Percentiles rank a stretch among this genome's conserved stretches.
Conservation (phyloP, 2,888 invertebrate genomes). For the Entomobrya proxima region DNA sequence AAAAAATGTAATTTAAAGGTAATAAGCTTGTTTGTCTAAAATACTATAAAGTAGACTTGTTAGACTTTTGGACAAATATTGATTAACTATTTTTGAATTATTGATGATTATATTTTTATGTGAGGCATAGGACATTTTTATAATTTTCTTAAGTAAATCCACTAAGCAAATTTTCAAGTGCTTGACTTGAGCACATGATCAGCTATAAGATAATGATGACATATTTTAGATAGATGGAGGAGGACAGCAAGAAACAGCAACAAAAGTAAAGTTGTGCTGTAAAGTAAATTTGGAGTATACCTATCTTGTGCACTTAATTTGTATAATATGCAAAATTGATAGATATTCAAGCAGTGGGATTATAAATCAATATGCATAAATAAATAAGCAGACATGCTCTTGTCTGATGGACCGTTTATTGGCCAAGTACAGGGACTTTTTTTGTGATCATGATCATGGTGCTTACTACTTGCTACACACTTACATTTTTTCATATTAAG, state of each 20-base stretch:
- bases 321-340: neutral
- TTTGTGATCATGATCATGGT: too few relatives aligned
- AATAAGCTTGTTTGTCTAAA: too few relatives aligned
- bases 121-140: constrained; percentile 17
- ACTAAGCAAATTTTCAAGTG: neutral
- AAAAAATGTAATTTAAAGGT: too few relatives aligned
- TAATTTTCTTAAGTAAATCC: neutral
- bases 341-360: neutral
- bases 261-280: constrained; percentile 21
- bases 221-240: neutral
- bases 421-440: constrained; percentile 61
- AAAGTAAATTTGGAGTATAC: neutral
- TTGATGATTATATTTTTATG: neutral
- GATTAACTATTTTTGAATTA: neutral
- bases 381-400: too few relatives aligned
- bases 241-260: constrained; percentile 33
- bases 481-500: neutral
- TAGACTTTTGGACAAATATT: neutral
- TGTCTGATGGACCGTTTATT: constrained; percentile 35
- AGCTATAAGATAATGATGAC: neutral
- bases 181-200: neutral
- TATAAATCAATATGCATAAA: neutral
- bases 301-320: neutral
- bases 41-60: too few relatives aligned
- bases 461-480: neutral